Evolutionary conservation across 2,113 vertebrate genomes (phyloP).

Genomic region (Toxotes chatareus): DNA sequence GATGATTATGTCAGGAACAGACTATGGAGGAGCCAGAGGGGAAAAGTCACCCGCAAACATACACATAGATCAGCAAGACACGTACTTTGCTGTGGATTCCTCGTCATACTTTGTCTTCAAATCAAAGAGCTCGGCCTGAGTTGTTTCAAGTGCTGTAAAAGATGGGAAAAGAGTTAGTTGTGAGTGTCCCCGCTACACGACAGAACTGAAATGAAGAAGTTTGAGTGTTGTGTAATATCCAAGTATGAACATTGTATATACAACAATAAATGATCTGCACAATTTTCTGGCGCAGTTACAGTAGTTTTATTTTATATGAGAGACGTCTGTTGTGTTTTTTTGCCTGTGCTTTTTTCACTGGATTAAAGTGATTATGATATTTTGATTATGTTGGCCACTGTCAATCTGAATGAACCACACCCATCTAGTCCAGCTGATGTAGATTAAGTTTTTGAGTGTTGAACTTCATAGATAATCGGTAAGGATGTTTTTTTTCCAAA

Average conservation of each 20-base stretch:
- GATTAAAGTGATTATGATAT: slow-evolving; percentile 3
- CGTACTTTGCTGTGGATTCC: slow-evolving; percentile 98
- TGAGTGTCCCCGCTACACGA: slow-evolving; percentile 1
- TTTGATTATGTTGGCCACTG: slow-evolving; percentile 17
- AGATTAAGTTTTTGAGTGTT: slow-evolving; percentile 21
- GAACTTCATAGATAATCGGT: slow-evolving; percentile 2
- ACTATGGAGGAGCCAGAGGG: slow-evolving; percentile 62
- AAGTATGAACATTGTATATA: background rate
- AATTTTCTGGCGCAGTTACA: background rate
- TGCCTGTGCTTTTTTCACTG: background rate
- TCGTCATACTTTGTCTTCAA: slow-evolving; percentile 99
- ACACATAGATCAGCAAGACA: slow-evolving; percentile 60
- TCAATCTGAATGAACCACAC: slow-evolving; percentile 33
- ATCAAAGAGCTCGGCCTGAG: slow-evolving; percentile 98
- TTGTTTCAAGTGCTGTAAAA: slow-evolving; percentile 95
- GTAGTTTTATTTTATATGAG: background rate
- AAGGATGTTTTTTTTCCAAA: background rate
- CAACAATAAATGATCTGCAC: too few relatives aligned
- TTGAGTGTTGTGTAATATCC: background rate
- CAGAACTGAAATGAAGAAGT: background rate
- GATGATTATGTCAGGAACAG: slow-evolving; percentile 74
- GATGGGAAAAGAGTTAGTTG: slow-evolving; percentile 4
- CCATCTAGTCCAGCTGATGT: slow-evolving; percentile 28
- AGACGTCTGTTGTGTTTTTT: background rate
- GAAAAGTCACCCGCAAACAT: slow-evolving; percentile 61